Evolutionary conservation across 2,113 vertebrate genomes (phyloP).

Genomic region (Dermatemys mawii): DNA sequence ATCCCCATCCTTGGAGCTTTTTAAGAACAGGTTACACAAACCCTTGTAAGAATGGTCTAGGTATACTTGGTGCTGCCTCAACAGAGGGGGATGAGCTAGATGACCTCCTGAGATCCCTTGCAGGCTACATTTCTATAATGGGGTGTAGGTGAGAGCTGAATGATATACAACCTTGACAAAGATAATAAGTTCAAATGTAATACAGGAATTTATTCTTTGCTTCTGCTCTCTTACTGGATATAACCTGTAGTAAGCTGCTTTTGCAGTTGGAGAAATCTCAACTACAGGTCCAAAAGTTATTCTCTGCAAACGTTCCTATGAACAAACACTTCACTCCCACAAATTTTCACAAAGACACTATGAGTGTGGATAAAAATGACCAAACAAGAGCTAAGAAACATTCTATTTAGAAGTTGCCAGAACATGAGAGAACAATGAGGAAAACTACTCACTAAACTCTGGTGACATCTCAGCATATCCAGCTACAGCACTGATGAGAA

Average conservation of each 20-base stretch:
- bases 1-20: not conserved
- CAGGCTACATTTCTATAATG: not conserved
- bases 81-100: not conserved
- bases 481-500: not conserved
- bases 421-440: conserved; percentile 29
- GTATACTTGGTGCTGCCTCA: not conserved
- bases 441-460: not conserved
- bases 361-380: conserved; percentile 36
- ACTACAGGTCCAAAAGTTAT: conserved; percentile 44
- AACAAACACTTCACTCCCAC: conserved; percentile 65
- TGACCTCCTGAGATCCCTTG: not conserved
- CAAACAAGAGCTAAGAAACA: conserved; percentile 64
- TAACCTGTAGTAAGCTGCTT: conserved; percentile 62
- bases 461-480: not conserved
- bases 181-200: not conserved
- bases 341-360: conserved; percentile 54
- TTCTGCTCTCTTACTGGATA: conserved; percentile 25
- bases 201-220: conserved; percentile 32
- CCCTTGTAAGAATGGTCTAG: not conserved
- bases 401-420: conserved; percentile 56
- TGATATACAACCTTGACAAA: conserved; percentile 39
- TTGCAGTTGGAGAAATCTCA: conserved; percentile 46
- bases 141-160: conserved; percentile 16
- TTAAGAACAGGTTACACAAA: not conserved
- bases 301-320: conserved; percentile 52